Evolutionary conservation across 2,113 vertebrate genomes (phyloP).

Genomic region (Strigops habroptila): DNA sequence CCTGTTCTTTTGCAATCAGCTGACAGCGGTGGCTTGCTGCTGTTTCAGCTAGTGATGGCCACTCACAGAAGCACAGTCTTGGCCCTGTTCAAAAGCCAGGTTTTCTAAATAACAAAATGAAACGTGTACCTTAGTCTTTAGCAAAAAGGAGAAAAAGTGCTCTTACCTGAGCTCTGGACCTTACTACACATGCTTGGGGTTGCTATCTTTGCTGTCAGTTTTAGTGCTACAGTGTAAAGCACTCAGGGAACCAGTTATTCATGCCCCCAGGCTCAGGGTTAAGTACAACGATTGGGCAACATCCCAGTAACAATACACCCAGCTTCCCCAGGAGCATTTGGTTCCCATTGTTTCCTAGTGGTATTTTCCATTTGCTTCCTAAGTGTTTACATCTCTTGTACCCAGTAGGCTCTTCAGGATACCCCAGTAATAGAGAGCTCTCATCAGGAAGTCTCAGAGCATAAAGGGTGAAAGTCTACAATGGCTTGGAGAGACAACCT

Average conservation of each 20-base stretch:
- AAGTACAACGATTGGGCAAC: not conserved
- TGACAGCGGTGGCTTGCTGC: not conserved
- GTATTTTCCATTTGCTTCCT: conserved; percentile 15
- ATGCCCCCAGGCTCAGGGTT: not conserved
- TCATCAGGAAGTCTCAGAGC: not conserved
- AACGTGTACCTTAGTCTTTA: not conserved
- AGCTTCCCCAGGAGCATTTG: not conserved
- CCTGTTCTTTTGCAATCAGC: not conserved
- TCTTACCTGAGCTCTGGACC: not conserved
- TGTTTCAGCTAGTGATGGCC: not conserved
- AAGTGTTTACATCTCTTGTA: not conserved
- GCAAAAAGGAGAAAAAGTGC: not conserved
- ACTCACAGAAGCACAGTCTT: not conserved
- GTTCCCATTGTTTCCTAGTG: not conserved
- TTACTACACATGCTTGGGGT: fast-evolving
- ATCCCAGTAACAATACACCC: conserved; percentile 10
- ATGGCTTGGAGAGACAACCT: not conserved
- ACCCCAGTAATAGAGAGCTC: not conserved
- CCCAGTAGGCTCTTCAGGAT: not conserved
- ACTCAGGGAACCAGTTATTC: not conserved
- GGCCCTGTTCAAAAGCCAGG: not conserved
- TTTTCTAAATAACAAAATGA: not conserved
- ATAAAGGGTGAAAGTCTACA: not conserved
- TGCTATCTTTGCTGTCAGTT: not conserved
- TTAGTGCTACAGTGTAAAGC: not conserved